Evolutionary conservation across 2,797 vertebrate genomes (phyloP), one percentile per base, ranked within the genome.

Genomic region (Rhabdophis nuchalis): DNA sequence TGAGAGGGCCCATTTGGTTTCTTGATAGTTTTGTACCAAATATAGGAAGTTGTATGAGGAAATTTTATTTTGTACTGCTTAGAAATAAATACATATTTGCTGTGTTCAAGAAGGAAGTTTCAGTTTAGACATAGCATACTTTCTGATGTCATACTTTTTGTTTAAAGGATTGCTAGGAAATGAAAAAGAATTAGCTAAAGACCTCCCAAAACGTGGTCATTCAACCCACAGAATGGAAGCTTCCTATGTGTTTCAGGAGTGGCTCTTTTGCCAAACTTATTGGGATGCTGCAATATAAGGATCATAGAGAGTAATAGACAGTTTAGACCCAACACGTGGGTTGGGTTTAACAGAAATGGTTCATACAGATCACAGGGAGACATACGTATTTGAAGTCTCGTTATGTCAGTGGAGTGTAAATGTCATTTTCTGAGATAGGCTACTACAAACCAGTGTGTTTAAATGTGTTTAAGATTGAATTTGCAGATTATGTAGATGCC

Each of bases 1-100:
- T 61, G 58, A 14, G 10, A 91, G 94, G 92, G 85, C 92, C 93
- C n/a, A 25, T 93, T 94, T 88, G 5, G 0, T 64, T 95, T 58
- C 14, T 96, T 95, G 72, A 92, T 93, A 61, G 94, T 93, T 95
- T 95, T 96, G 97, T 97, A 98, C 97, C 97, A 97, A 97, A 97
- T 95, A 96, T 95, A 92, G 92, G 92, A 87, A 90, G 60, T 72
- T 54, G 18, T 61, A 18, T 50, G 4, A 41, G 52, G 25, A 13
- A 36, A 12, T 9, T 32, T 32, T 54, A 82, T 68, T 87, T 53
- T 60, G 10, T 46, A 89, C n/a, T 72, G 52, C 25, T n/a, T 50
- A 29, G 46, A 64, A 25, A 50, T 61, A 46, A 18, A n/a, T 8
- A 60, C 32, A 32, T 16, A 91, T 92, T 93, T 94, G 92, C 82